These are phyloP conservation scores for Alaudala cheleensis DNA, from an alignment of 2,113 vertebrate species.

Conservation along the genomic window DNA sequence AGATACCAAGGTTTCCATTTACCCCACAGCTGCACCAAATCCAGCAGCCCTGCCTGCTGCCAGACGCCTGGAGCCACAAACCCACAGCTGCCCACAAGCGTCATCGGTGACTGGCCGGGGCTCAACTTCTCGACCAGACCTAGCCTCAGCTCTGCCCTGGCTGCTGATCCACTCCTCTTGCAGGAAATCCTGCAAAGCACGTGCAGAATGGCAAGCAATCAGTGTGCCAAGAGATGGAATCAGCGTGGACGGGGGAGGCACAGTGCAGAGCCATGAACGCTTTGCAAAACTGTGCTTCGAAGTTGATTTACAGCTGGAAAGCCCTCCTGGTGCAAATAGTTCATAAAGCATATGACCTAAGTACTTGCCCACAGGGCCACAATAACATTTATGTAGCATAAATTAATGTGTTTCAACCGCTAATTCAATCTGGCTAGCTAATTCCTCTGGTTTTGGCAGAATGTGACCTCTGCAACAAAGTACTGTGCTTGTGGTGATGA, in stretches of 20 bases:
- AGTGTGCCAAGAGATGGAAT: background rate
- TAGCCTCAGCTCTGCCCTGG: background rate
- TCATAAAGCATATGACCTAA: conserved; percentile 74
- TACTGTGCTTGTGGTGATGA: conserved; percentile 49
- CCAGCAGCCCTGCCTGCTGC: background rate
- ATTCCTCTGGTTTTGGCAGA: conserved; percentile 74
- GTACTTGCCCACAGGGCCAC: conserved; percentile 74
- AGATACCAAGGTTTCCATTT: conserved; percentile 58
- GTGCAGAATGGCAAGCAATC: background rate
- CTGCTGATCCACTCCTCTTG: background rate
- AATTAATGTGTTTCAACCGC: conserved; percentile 75
- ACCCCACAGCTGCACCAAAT: conserved; percentile 61
- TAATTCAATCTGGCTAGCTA: conserved; percentile 77
- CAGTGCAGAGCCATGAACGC: background rate
- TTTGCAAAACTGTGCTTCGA: background rate
- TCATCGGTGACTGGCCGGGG: background rate
- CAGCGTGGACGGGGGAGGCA: rapidly evolving
- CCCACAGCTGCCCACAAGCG: conserved; percentile 46
- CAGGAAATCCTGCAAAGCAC: conserved; percentile 33
- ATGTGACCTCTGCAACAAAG: conserved; percentile 58
- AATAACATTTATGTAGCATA: conserved; percentile 81
- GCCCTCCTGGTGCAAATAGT: conserved; percentile 68
- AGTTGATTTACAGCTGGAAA: conserved; percentile 64
- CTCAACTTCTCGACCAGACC: background rate
- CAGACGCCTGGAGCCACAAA: background rate